Percentiles rank a stretch among this genome's conserved stretches.
phyloP scores from a whole-genome alignment of 2,888 invertebrate genomes.

The Sarcophaga subvicina region DNA sequence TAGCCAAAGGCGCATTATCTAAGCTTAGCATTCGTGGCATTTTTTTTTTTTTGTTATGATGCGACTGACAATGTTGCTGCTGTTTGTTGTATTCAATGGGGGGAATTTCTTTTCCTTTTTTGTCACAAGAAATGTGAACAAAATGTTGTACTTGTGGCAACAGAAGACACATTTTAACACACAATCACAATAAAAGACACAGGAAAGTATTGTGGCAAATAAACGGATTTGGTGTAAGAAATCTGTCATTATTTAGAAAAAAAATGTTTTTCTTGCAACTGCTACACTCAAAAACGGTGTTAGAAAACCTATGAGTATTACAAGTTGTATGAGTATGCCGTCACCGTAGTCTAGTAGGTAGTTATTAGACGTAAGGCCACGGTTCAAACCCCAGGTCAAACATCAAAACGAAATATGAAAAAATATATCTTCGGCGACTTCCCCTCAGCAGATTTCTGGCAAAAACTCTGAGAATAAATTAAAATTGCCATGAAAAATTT shows the following conservation, averaged over 20 bases:
- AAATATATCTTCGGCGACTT: too few relatives aligned
- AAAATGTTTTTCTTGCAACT: conserved; percentile 26
- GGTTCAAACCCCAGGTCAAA: too few relatives aligned
- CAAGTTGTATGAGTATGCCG: too few relatives aligned
- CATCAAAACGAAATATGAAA: too few relatives aligned
- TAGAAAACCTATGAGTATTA: too few relatives aligned
- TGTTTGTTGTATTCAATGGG: conserved; percentile 1
- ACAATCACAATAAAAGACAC: background rate
- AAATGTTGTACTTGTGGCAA: conserved; percentile 3
- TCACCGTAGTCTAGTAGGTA: too few relatives aligned
- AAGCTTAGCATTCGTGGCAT: conserved; percentile 11
- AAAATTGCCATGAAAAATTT: too few relatives aligned
- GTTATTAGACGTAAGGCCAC: too few relatives aligned
- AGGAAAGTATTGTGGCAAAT: background rate
- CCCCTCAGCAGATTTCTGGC: too few relatives aligned
- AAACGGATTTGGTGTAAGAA: background rate
- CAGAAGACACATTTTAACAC: conserved; percentile 2
- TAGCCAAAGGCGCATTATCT: conserved; percentile 46
- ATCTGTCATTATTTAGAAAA: conserved; percentile 37
- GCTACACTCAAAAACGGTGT: conserved; percentile 7
- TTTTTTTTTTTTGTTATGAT: conserved; percentile 23
- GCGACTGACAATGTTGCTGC: conserved; percentile 34
- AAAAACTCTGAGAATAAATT: too few relatives aligned
- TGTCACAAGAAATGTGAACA: conserved; percentile 31
- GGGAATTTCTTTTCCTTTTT: background rate